Evolutionary conservation across 2,797 vertebrate species (phyloP).

Genomic region (Enoplosus armatus): DNA sequence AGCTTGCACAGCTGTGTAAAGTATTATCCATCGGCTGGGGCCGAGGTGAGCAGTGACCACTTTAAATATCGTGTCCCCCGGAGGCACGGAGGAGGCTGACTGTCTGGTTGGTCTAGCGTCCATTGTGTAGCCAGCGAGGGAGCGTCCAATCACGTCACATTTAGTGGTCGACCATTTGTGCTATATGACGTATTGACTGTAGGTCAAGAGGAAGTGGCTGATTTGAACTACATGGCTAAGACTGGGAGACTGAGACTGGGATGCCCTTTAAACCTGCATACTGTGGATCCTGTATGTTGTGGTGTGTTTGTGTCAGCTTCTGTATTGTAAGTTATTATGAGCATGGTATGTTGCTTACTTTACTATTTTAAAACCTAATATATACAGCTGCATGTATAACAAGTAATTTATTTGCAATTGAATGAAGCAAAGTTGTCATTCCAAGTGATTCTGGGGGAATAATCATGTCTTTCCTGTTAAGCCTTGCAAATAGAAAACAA

Average conservation of each 20-base stretch:
- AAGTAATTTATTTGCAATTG: conserved; percentile 20
- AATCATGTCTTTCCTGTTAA: conserved; percentile 5
- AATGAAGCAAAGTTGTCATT: conserved; percentile 3
- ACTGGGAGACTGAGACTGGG: conserved; percentile 18
- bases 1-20: conserved; percentile 82
- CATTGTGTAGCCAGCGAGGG: conserved; percentile 68
- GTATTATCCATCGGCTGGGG: conserved; percentile 80
- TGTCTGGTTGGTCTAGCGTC: conserved; percentile 71
- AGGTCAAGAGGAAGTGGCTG: conserved; percentile 73
- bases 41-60: conserved; percentile 70
- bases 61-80: conserved; percentile 72
- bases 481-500: conserved; percentile 42
- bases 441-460: conserved; percentile 1
- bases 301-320: not conserved
- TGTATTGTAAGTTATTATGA: not conserved
- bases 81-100: conserved; percentile 78
- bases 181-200: conserved; percentile 65
- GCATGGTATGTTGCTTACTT: not conserved
- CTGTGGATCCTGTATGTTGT: not conserved
- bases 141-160: conserved; percentile 56
- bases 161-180: conserved; percentile 30
- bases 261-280: conserved; percentile 35
- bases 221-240: conserved; percentile 75
- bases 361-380: not conserved
- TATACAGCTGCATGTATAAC: not conserved